Evolutionary conservation across 2,888 invertebrate species (phyloP).

Genomic region (Philhelius pedissequus): DNA sequence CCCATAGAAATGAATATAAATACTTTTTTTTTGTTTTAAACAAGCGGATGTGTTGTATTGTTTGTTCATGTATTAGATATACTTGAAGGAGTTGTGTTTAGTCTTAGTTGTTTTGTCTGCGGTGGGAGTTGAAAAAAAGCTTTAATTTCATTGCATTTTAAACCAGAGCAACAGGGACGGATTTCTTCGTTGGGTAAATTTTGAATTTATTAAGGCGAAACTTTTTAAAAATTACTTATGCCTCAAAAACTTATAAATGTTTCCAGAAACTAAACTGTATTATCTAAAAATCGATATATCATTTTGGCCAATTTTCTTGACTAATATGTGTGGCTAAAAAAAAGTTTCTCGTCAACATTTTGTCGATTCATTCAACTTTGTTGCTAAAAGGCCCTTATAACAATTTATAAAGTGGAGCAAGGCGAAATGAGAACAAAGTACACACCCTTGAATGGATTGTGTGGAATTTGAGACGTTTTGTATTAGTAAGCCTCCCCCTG

Average conservation of each 20-base stretch:
- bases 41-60: slow-evolving; percentile 37
- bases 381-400: neutral
- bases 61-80: slow-evolving; percentile 49
- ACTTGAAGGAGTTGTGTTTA: slow-evolving; percentile 38
- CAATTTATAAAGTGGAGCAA: neutral
- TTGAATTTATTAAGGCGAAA: neutral
- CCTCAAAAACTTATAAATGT: neutral
- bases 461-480: slow-evolving; percentile 50
- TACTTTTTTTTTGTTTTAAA: neutral
- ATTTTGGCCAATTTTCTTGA: too few species aligned
- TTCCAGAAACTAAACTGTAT: neutral
- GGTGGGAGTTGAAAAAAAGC: slow-evolving; percentile 34
- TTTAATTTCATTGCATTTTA: slow-evolving; percentile 25
- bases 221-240: neutral
- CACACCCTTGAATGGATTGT: slow-evolving; percentile 3
- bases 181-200: neutral
- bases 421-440: neutral
- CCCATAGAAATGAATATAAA: neutral
- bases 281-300: neutral
- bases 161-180: neutral
- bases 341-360: too few species aligned
- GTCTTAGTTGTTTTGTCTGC: slow-evolving; percentile 46
- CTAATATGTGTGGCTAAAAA: too few species aligned
- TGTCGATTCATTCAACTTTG: neutral
- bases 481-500: slow-evolving; percentile 2